Evolutionary conservation across 2,888 invertebrate genomes (phyloP).

Genomic region (Lasius fuliginosus): DNA sequence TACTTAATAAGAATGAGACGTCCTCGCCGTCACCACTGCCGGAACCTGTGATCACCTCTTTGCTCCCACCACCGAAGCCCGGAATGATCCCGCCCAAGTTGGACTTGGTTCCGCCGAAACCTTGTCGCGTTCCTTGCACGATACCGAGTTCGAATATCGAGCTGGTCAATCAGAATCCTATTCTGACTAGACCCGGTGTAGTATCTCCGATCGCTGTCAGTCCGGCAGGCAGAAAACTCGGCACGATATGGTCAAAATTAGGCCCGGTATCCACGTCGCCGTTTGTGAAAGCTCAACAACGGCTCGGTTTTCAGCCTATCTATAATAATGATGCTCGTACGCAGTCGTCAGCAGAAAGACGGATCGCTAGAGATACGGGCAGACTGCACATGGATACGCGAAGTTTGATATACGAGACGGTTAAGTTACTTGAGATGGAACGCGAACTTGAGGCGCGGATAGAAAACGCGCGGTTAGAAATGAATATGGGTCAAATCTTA

Average conservation of each 20-base stretch:
- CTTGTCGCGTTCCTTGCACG: conserved; percentile 84
- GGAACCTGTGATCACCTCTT: conserved; percentile 78
- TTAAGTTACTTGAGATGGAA: conserved; percentile 80
- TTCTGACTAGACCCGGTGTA: conserved; percentile 81
- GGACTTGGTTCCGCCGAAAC: conserved; percentile 84
- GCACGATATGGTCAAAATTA: conserved; percentile 83
- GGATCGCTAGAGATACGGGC: conserved; percentile 80
- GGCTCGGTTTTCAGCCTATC: conserved; percentile 78
- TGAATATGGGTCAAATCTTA: conserved; percentile 71
- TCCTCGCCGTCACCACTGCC: conserved; percentile 49
- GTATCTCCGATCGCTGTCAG: conserved; percentile 80
- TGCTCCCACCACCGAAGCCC: conserved; percentile 82
- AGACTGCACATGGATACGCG: conserved; percentile 65
- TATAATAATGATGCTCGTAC: conserved; percentile 74
- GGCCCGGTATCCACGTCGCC: conserved; percentile 85
- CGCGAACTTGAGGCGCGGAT: conserved; percentile 78
- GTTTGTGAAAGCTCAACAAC: conserved; percentile 84
- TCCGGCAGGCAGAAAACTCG: conserved; percentile 75
- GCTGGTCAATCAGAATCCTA: conserved; percentile 80
- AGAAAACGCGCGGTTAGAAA: conserved; percentile 79
- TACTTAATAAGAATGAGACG: conserved; percentile 78
- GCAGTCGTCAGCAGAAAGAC: conserved; percentile 84
- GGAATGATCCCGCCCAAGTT: conserved; percentile 83
- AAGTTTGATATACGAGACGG: conserved; percentile 79
- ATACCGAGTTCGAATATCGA: conserved; percentile 77